Evolutionary conservation across 1,140 invertebrate genomes (phyloP), one percentile per base, ranked within the genome.

Genomic region (Drosophila auraria): DNA sequence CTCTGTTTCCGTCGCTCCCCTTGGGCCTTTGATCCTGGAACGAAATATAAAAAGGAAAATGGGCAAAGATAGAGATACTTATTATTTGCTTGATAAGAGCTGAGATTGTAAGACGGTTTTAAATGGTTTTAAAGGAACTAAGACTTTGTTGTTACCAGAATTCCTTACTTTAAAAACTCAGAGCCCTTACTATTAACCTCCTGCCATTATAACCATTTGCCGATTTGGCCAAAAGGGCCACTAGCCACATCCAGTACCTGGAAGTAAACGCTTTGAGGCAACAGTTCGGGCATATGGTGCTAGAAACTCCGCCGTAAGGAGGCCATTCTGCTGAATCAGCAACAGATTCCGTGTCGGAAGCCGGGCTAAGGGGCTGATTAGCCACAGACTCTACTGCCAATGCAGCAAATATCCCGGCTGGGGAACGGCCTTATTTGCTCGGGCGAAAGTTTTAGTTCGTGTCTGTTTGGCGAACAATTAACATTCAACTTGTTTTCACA

Each of bases 401-500:
- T 79, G 81, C 65, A 79, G 42, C 47, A 36, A 30, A 38, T 38
- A 33, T 8, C n/a, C 44, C 40, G 50, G 25, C 15, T 9, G 40
- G 20, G 44, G 14, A 45, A 50, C 27, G 49, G 54, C 36, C 53
- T 66, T 59, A 40, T 71, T 76, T 65, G 66, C 45, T 49, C 15
- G 63, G 62, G 30, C 44, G 45, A 84, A 80, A 80, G 82, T 84
- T 84, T 64, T 40, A 64, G 73, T 77, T 84, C 82, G 71, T 84
- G 77, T 80, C 66, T 77, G 82, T 77, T 77, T 77, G 72, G 53
- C 59, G 69, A 84, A 83, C 77, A 84, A 84, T 84, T 84, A 84
- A 84, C 82, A 84, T 84, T 84, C 80, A 78, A 50, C 60, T 80
- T 69, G 82, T 78, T 81, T 72, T 81, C 65, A 84, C 82, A 51